Evolutionary conservation across 2,888 invertebrate genomes (phyloP), one percentile per base, ranked within the genome.

Genomic region (Mesorhabditis sp.): DNA sequence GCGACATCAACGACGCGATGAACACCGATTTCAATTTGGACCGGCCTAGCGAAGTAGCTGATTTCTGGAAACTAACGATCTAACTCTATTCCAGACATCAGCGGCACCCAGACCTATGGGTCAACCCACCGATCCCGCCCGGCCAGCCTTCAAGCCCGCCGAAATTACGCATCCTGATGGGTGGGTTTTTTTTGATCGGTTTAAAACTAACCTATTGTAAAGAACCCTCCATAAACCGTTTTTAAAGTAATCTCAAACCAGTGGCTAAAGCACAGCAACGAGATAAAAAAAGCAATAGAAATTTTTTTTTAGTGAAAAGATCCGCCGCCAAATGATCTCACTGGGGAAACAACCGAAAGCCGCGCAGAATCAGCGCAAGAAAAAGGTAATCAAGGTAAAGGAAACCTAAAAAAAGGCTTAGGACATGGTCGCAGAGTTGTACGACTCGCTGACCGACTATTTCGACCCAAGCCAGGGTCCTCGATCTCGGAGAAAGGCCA

Each of bases 291-390:
- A 28, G 28, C 28, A 28, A 28, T 28, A 28, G 28, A 13, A n/a
- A 50, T 2, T 50, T 50, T n/a, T 50, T 50, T 50, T 50, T n/a
- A 50, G 58, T 10, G 58, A 50, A 13, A 10, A 81, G 63, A 74
- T 81, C 65, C 65, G 80, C 28, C 69, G 76, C 50, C 80, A 82
- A 64, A 83, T 85, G 75, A 78, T 79, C 64, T 82, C 82, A 5
- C 72, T 84, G 13, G 84, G 84, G 63, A 85, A 85, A 70, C 83
- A 82, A 58, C 83, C 83, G 2, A 83, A 83, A 71, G 73, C 75
- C 10, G 74, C 68, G 7, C 62, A 64, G 45, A 70, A 68, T 45
- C 74, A 77, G 15, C 45, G 77, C 44, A 75, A 75, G 68, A 83
- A 83, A 65, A 73, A 76, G 58, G 81, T 80, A 65, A 83, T 83